Evolutionary conservation across 2,888 invertebrate genomes (phyloP).

Genomic region (Serrognathus titanus): DNA sequence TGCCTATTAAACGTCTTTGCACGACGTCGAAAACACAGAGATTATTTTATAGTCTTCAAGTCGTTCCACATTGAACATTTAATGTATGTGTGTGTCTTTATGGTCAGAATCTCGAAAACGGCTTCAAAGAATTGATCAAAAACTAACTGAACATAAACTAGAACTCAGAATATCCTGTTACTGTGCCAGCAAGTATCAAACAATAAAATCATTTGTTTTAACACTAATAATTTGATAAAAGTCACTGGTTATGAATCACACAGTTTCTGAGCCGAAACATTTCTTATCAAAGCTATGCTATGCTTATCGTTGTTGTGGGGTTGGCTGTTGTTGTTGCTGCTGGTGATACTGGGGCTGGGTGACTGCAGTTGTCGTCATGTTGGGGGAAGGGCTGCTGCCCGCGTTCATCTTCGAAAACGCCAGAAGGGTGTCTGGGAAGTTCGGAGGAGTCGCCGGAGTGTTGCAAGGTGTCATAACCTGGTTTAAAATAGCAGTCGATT

Average conservation of each 20-base stretch:
- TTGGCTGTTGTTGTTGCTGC: constrained; percentile 14
- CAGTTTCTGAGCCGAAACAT: no score
- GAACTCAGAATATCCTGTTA: no score
- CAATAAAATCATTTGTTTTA: neutral
- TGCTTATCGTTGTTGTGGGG: constrained; percentile 18
- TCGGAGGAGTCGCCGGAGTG: constrained; percentile 91
- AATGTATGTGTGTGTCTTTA: no score
- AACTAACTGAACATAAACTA: no score
- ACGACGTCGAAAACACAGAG: no score
- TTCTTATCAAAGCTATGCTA: no score
- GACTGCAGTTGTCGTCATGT: constrained; percentile 52
- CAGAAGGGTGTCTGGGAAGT: constrained; percentile 86
- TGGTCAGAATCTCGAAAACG: no score
- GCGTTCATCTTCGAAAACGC: constrained; percentile 88
- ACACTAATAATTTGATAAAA: constrained; percentile 3
- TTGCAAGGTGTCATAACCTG: constrained; percentile 89
- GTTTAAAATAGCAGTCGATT: neutral
- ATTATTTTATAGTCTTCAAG: no score
- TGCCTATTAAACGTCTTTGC: no score
- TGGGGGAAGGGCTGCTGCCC: constrained; percentile 53
- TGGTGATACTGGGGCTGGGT: constrained; percentile 21
- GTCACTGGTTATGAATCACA: neutral
- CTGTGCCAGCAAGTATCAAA: no score
- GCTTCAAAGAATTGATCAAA: no score
- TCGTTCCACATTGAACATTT: no score